These are phyloP conservation scores for Ophion obscuratus DNA, from an alignment of 2,888 invertebrate genomes.

Conservation along the genomic window DNA sequence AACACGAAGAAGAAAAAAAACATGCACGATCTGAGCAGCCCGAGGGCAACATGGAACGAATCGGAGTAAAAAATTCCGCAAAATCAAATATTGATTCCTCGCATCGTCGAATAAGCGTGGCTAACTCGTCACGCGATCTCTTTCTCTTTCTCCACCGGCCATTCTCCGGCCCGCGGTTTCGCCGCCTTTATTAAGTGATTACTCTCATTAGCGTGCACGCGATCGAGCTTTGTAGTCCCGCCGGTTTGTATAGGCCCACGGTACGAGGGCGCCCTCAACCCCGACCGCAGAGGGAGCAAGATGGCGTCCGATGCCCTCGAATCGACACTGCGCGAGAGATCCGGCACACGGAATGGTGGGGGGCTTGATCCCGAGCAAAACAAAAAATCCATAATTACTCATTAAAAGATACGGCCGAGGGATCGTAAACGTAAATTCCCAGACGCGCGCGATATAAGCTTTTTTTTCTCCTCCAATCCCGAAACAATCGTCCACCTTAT, in stretches of 20 bases:
- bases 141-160: constrained; percentile 12
- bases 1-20: constrained; percentile 21
- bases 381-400: constrained; percentile 62
- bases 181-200: constrained; percentile 83
- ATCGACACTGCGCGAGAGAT: neutral
- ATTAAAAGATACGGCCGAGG: constrained; percentile 62
- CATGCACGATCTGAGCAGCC: neutral
- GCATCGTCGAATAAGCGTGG: constrained; percentile 66
- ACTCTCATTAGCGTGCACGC: constrained; percentile 83
- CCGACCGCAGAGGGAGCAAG: constrained; percentile 40
- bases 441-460: constrained; percentile 44
- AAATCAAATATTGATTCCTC: constrained; percentile 82
- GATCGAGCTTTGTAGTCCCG: constrained; percentile 78
- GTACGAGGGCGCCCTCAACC: constrained; percentile 50
- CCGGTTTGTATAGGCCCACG: constrained; percentile 48
- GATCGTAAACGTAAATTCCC: constrained; percentile 65
- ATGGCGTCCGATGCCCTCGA: constrained; percentile 47
- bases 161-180: constrained; percentile 61
- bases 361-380: neutral
- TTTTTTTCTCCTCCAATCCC: constrained; percentile 22
- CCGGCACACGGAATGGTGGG: neutral
- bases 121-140: constrained; percentile 70
- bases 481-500: constrained; percentile 54
- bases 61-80: constrained; percentile 70
- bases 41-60: constrained; percentile 53